phyloP scores from a whole-genome alignment of 2,113 vertebrate genomes.

The Steatornis caripensis region DNA sequence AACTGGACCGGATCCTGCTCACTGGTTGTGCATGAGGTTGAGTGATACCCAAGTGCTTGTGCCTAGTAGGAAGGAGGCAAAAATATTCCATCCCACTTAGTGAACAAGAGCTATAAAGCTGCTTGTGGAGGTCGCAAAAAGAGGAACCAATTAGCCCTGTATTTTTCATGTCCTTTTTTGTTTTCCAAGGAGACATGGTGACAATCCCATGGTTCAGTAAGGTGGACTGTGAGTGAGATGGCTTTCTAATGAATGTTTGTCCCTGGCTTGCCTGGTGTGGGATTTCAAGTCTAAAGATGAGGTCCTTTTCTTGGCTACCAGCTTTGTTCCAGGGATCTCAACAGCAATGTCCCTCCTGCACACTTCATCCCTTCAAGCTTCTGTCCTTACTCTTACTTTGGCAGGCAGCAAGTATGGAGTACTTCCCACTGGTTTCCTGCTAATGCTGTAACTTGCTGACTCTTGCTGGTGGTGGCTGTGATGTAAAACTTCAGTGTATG shows the following conservation, averaged over 20 bases:
- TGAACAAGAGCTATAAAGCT: not conserved
- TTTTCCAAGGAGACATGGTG: not conserved
- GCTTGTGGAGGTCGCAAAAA: not conserved
- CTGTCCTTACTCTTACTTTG: not conserved
- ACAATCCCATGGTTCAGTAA: not conserved
- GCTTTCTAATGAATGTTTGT: not conserved
- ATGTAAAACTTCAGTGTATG: not conserved
- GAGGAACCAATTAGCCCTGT: not conserved
- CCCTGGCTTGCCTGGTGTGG: not conserved
- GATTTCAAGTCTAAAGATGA: not conserved
- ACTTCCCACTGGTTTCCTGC: not conserved
- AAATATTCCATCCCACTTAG: not conserved
- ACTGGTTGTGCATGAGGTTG: not conserved
- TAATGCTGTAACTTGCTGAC: not conserved
- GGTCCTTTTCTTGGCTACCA: not conserved
- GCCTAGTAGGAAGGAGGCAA: not conserved
- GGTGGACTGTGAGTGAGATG: not conserved
- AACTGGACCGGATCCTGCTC: not conserved
- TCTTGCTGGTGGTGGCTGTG: not conserved
- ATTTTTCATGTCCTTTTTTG: not conserved
- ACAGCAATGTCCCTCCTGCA: accelerated
- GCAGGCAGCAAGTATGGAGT: not conserved
- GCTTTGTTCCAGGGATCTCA: not conserved
- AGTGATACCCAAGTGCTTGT: not conserved
- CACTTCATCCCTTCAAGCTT: not conserved